phyloP scores from a whole-genome alignment of 1,140 invertebrate species.

The Drosophila eugracilis region DNA sequence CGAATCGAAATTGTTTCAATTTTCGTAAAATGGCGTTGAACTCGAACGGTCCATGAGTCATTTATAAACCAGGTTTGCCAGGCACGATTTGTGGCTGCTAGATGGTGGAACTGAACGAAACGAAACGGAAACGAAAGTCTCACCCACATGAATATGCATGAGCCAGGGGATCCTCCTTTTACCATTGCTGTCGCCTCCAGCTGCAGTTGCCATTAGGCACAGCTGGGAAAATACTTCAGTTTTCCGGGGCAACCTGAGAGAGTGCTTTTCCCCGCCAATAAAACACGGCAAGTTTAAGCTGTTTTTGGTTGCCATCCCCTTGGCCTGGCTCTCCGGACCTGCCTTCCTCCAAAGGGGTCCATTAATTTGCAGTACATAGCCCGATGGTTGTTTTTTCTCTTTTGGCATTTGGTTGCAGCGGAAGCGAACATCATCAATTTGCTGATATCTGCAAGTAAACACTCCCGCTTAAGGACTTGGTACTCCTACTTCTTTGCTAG shows the following conservation, averaged over 20 bases:
- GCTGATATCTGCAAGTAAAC: conserved; percentile 54
- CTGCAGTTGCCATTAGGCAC: conserved; percentile 57
- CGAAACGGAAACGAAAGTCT: conserved; percentile 58
- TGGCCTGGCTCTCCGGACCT: background rate
- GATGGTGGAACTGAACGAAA: background rate
- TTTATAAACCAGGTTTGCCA: conserved; percentile 47
- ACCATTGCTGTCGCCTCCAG: conserved; percentile 25
- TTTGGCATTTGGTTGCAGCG: conserved; percentile 4
- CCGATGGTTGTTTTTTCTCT: conserved; percentile 24
- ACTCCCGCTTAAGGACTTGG: conserved; percentile 16
- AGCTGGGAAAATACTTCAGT: conserved; percentile 35
- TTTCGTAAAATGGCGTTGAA: conserved; percentile 67
- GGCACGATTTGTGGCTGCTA: conserved; percentile 12
- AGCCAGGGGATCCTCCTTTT: conserved; percentile 60
- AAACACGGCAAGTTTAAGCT: conserved; percentile 56
- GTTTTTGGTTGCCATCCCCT: background rate
- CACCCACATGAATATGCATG: conserved; percentile 70
- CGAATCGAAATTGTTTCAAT: conserved; percentile 80
- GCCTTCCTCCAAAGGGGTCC: conserved; percentile 29
- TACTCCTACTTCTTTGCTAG: conserved; percentile 1
- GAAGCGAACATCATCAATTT: conserved; percentile 66
- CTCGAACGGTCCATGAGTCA: conserved; percentile 59
- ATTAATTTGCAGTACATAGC: conserved; percentile 70
- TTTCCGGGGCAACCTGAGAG: conserved; percentile 17
- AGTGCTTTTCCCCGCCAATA: conserved; percentile 36